These are phyloP conservation scores for Papilio glaucus DNA, from an alignment of 1,140 invertebrate genomes.

Conservation along the genomic window DNA sequence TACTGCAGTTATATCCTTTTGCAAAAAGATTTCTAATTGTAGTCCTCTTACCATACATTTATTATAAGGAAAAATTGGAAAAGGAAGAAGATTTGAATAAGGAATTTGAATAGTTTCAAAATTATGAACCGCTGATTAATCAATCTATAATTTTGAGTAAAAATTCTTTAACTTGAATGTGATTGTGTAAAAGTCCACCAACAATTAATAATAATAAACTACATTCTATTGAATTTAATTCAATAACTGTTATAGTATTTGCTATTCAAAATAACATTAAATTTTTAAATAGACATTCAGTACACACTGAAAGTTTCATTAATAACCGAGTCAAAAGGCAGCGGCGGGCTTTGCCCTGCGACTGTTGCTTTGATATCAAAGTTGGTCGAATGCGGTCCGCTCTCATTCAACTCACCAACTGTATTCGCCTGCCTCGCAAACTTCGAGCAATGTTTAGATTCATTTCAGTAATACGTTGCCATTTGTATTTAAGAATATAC, in stretches of 20 bases:
- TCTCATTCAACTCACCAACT: background rate
- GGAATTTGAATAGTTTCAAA: too few relatives aligned
- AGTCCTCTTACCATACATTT: too few relatives aligned
- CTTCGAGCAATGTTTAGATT: conserved; percentile 4
- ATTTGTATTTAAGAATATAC: background rate
- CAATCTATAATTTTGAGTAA: too few relatives aligned
- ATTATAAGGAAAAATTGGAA: too few relatives aligned
- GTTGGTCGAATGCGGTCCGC: conserved; percentile 20
- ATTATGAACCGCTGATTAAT: too few relatives aligned
- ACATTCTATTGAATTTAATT: background rate
- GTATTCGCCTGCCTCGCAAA: background rate
- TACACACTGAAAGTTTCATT: conserved; percentile 6
- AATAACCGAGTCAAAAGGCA: conserved; percentile 21
- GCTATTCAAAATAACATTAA: background rate
- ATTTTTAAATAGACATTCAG: background rate
- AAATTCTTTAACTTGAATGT: too few relatives aligned
- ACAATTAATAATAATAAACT: background rate
- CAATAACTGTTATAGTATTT: background rate
- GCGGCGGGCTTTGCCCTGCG: background rate
- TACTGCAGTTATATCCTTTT: too few relatives aligned
- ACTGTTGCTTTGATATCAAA: conserved; percentile 20
- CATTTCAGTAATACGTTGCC: background rate
- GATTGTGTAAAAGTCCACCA: background rate
- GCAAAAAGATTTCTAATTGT: too few relatives aligned
- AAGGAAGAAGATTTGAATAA: too few relatives aligned